Percentiles rank a stretch among this genome's conserved stretches.
phyloP scores from a whole-genome alignment of 2,888 invertebrate genomes.

The Serripes groenlandicus region DNA sequence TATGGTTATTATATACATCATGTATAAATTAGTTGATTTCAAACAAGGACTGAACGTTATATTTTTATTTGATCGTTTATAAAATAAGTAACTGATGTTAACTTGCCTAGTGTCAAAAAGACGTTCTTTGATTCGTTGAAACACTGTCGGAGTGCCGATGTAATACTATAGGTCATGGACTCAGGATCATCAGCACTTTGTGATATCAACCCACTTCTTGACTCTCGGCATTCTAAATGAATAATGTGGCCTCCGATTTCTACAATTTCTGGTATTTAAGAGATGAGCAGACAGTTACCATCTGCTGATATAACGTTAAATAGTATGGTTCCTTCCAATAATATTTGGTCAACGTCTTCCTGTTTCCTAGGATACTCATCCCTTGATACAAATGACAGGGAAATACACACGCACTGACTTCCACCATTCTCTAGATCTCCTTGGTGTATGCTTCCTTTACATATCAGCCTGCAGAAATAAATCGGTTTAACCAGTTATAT shows the following conservation, averaged over 20 bases:
- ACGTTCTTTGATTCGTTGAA: constrained; percentile 7
- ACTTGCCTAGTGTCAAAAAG: constrained; percentile 33
- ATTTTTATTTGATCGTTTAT: too few species aligned
- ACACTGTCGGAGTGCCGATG: neutral
- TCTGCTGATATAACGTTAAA: neutral
- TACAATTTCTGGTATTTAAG: neutral
- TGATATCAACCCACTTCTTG: neutral
- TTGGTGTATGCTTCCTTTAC: constrained; percentile 31
- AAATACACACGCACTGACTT: constrained; percentile 36
- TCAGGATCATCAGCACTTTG: neutral
- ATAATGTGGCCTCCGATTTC: too few species aligned
- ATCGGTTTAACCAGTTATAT: too few species aligned
- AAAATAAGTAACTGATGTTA: too few species aligned
- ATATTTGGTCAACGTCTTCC: constrained; percentile 8
- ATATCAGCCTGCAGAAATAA: constrained; percentile 18
- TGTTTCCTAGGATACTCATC: constrained; percentile 10
- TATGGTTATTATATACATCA: too few species aligned
- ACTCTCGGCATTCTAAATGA: neutral
- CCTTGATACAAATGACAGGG: constrained; percentile 22
- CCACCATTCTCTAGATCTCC: constrained; percentile 30
- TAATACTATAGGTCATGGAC: neutral
- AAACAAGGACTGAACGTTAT: too few species aligned
- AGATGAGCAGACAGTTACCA: neutral
- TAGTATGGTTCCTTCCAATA: neutral
- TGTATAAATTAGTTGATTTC: too few species aligned